Evolutionary conservation across 2,113 vertebrate species (phyloP).

Genomic region (Raja brachyura): DNA sequence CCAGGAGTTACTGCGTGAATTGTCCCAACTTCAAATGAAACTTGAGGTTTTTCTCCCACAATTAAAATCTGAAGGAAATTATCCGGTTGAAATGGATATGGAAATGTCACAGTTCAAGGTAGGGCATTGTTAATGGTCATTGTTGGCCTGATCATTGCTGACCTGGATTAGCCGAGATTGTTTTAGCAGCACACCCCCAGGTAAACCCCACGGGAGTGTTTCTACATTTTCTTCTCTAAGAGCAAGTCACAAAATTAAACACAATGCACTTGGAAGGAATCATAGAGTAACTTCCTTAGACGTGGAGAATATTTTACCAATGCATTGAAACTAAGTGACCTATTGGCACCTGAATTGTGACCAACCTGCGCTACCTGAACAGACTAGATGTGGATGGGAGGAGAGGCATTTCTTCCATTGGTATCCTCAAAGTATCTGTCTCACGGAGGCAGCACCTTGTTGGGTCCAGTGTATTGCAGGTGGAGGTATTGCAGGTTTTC

Average conservation of each 20-base stretch:
- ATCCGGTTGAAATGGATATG: too few relatives aligned
- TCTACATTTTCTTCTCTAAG: not conserved
- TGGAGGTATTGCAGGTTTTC: not conserved
- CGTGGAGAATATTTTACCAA: not conserved
- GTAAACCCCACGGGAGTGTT: not conserved
- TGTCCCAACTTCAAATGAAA: too few relatives aligned
- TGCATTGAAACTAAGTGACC: not conserved
- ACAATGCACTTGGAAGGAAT: not conserved
- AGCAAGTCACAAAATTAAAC: conserved; percentile 4
- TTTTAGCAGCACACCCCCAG: not conserved
- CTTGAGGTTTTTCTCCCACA: too few relatives aligned
- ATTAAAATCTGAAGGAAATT: too few relatives aligned
- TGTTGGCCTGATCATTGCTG: too few relatives aligned
- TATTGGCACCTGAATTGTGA: not conserved
- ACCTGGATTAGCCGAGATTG: too few relatives aligned
- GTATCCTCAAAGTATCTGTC: not conserved
- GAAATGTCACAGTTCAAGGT: too few relatives aligned
- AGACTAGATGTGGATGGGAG: not conserved
- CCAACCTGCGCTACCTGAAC: not conserved
- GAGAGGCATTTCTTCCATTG: not conserved
- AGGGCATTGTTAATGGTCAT: too few relatives aligned
- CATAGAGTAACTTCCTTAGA: not conserved
- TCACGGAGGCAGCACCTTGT: not conserved
- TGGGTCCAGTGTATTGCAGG: not conserved
- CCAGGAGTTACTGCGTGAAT: not conserved